Base-by-base conservation (phyloP, 1,140 invertebrate genomes). In the Drosophila cardini region DNA sequence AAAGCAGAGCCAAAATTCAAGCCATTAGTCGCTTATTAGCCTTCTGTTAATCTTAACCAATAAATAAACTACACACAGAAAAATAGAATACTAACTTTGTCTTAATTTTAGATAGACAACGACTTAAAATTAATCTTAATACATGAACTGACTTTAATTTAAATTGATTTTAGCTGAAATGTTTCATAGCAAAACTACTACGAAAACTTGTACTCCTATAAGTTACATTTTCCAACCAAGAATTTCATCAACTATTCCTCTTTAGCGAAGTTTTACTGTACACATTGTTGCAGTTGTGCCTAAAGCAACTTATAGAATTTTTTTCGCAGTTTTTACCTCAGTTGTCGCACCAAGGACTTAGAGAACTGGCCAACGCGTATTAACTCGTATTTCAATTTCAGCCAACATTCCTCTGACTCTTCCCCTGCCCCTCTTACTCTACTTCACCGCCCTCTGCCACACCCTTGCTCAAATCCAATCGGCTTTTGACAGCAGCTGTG, bases 381-480 rank as follows among this genome's bases (percentile, higher is more conserved):
- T 62, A 52, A 60, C 69, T 45, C 63, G 26, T 65, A 61, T 55
- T 72, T 80, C 36, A 84, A 65, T 62, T 79, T 60, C 7, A 11
- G 50, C 13, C 53, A 4, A 26, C 4, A 30, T 36, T 9, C 13
- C 43, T 43, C 42, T 11, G 9, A 0, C 11, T 7, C 52, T 15
- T 26, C 16, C 32, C 11, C 8, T 5, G 5, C 21, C 21, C 21
- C 21, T 26, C n/a, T n/a, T n/a, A n/a, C n/a, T n/a, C n/a, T n/a
- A n/a, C n/a, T n/a, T 2, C 21, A 26, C 21, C 1, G 4, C 5
- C 21, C 21, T 4, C 4, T 26, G 2, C 21, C 21, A 26, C 21
- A 0, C 21, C 21, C 21, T 26, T 26, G 4, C 5, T 26, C 21
- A 38, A 55, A 15, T 38, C 52, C 52, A 38, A 55, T 9, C 34